Percentiles rank a stretch among this genome's conserved stretches.
Evolutionary conservation across 2,888 invertebrate genomes (phyloP).

Genomic region (Steromphala cineraria): DNA sequence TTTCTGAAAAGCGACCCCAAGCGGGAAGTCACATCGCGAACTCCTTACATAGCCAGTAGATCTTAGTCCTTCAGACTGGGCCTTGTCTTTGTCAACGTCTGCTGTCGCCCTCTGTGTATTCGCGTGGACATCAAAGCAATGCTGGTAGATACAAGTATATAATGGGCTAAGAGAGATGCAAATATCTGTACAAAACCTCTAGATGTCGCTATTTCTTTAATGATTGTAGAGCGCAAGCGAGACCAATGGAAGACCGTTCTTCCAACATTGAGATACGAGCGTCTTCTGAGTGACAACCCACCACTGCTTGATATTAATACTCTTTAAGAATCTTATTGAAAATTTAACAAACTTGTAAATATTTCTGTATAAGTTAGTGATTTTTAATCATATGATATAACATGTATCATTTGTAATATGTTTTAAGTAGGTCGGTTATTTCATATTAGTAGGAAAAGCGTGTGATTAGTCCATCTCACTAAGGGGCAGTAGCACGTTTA

Average conservation of each 20-base stretch:
- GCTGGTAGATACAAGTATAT: conserved; percentile 5
- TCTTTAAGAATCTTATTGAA: not conserved
- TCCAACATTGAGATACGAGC: not conserved
- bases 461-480: no score
- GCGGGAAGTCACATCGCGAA: not conserved
- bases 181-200: not conserved
- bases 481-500: no score
- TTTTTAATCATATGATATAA: no score
- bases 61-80: not conserved
- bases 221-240: not conserved
- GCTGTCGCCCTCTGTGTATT: not conserved
- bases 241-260: not conserved
- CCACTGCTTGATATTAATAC: not conserved
- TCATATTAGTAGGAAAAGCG: no score
- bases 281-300: no score
- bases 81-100: not conserved
- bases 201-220: conserved; percentile 4
- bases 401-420: no score
- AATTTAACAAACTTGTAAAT: no score
- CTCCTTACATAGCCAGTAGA: not conserved
- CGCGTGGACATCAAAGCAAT: not conserved
- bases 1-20: not conserved
- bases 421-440: no score
- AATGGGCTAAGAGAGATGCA: not conserved
- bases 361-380: no score